phyloP scores from a whole-genome alignment of 1,140 invertebrate genomes.

The Watersipora subatra region DNA sequence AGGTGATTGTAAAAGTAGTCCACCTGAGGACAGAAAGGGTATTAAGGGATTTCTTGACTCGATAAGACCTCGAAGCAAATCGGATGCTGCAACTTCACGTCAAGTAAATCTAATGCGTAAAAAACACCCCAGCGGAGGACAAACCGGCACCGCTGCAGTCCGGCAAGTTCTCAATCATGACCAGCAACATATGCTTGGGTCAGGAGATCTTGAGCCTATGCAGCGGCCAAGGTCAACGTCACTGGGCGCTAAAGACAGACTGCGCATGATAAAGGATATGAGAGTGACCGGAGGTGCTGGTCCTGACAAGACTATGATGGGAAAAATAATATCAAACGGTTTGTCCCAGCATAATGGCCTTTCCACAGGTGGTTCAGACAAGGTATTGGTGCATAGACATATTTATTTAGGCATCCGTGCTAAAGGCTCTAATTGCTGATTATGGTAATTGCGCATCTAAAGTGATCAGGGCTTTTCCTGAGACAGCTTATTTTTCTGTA shows the following conservation, averaged over 20 bases:
- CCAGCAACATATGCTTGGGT: not conserved
- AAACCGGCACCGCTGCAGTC: not conserved
- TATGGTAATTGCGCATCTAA: no score
- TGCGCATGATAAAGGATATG: not conserved
- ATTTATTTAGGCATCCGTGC: no score
- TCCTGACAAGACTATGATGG: not conserved
- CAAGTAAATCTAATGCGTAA: not conserved
- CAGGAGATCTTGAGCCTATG: not conserved
- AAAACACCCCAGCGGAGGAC: not conserved
- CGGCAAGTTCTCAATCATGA: not conserved
- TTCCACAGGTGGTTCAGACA: not conserved
- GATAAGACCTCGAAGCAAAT: constrained; percentile 50
- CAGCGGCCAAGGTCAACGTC: not conserved
- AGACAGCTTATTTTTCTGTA: no score
- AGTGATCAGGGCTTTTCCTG: no score
- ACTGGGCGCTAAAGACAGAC: not conserved
- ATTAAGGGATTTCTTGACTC: constrained; percentile 58
- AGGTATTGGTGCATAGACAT: no score
- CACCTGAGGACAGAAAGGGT: constrained; percentile 43
- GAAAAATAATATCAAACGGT: not conserved
- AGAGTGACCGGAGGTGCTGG: not conserved
- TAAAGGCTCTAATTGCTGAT: no score
- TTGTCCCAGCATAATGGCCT: not conserved
- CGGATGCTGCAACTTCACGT: not conserved
- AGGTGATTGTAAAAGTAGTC: constrained; percentile 33